Evolutionary conservation across 2,113 vertebrate genomes (phyloP), one percentile per base, ranked within the genome.

Genomic region (Egretta garzetta): DNA sequence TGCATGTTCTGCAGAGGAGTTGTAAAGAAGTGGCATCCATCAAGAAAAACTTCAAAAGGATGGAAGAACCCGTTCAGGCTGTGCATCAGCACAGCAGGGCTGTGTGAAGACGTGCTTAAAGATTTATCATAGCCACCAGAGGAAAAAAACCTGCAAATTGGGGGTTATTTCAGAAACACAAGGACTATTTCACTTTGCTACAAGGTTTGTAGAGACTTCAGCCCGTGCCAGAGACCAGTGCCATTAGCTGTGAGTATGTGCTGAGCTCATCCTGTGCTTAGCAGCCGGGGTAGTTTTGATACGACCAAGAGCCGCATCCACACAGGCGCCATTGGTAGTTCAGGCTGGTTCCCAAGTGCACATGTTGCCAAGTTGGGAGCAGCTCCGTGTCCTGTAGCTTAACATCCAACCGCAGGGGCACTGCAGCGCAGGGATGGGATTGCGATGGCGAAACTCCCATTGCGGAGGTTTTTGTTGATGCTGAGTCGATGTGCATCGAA

Each of bases 51-150:
- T 45, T 58, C 5, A 30, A 4, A 55, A 53, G 49, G 49, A 13
- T 0, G 1, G 32, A 37, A 63, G 68, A 80, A n/a, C 53, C 32
- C 4, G 1, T 6, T 2, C 14, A 26, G 41, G 45, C 60, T 32
- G n/a, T 49, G 19, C 41, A 9, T 56, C 39, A 9, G 41, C 17
- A 41, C 27, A 20, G 73, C 6, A 41, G 55, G 47, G 27, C 32
- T 32, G 12, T 9, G 24, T 18, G n/a, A 58, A 79, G 39, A 43
- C 6, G 3, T 24, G 18, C 45, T 6, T 50, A 11, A 28, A 86
- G 80, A 10, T 59, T 45, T 59, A 11, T 64, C 15, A 6, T 16
- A 37, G 41, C 28, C 67, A 50, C 55, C 30, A 49, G 76, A 68
- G 60, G 19, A 18, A 12, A n/a, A 58, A 56, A 30, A 3, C 14